Evolutionary conservation across 2,113 vertebrate genomes (phyloP).

Genomic region (Scytalopus superciliaris): DNA sequence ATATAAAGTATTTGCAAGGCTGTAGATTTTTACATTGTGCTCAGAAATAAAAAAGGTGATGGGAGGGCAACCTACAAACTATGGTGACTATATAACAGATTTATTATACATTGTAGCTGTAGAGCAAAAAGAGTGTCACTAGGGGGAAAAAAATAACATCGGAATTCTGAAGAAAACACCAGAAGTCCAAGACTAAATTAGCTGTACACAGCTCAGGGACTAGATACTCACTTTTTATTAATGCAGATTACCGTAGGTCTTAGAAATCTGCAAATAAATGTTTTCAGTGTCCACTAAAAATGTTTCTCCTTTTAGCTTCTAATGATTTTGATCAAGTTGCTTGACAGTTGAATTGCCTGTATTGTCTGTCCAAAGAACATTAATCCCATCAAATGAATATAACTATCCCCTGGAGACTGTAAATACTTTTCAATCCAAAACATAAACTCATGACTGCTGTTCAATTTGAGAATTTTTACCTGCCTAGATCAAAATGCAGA

Average conservation of each 20-base stretch:
- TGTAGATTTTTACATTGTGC: neutral
- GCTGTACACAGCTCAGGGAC: neutral
- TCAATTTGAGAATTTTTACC: neutral
- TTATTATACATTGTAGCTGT: neutral
- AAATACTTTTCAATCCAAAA: neutral
- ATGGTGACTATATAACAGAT: neutral
- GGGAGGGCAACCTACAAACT: neutral
- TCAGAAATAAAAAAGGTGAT: fast-evolving
- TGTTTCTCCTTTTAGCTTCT: neutral
- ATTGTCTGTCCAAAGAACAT: neutral
- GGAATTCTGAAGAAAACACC: neutral
- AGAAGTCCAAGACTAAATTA: neutral
- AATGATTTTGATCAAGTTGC: neutral
- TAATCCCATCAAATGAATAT: neutral
- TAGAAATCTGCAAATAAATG: neutral
- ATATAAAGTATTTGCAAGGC: neutral
- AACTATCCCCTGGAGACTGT: neutral
- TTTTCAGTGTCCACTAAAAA: neutral
- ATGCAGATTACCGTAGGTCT: neutral
- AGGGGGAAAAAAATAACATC: neutral
- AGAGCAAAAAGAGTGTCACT: neutral
- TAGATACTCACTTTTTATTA: neutral
- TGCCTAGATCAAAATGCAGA: neutral
- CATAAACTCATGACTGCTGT: neutral
- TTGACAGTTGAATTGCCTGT: neutral